These are phyloP conservation scores for Ctenopoma multispine DNA, from an alignment of 2,797 vertebrate genomes.

Conservation along the genomic window DNA sequence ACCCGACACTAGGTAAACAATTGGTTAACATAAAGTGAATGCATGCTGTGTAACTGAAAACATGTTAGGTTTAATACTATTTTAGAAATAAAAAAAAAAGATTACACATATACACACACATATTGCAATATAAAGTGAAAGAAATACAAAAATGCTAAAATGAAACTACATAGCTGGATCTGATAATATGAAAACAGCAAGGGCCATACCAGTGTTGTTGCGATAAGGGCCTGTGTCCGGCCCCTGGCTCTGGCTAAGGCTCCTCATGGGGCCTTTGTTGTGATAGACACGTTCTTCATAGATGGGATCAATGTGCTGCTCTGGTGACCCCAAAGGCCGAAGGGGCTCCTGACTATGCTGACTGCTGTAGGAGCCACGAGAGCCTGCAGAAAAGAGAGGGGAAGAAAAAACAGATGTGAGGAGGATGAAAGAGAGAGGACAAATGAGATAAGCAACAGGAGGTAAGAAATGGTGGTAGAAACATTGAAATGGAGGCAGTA, in stretches of 20 bases:
- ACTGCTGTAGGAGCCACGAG: conserved; percentile 95
- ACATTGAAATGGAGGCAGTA: background rate
- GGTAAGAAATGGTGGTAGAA: background rate
- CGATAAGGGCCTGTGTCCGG: conserved; percentile 92
- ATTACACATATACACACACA: no score
- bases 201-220: conserved; percentile 92
- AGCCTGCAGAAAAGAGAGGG: conserved; percentile 81
- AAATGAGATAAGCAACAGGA: background rate
- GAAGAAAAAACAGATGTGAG: background rate
- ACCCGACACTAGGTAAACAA: background rate
- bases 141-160: background rate
- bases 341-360: conserved; percentile 96
- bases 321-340: conserved; percentile 94
- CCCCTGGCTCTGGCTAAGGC: conserved; percentile 96
- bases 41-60: conserved; percentile 9
- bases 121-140: background rate
- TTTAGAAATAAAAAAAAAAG: no score
- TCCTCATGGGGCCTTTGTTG: conserved; percentile 98
- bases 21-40: background rate
- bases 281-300: conserved; percentile 98
- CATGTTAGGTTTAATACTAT: background rate
- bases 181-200: conserved; percentile 5
- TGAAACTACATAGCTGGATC: background rate
- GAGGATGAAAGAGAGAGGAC: background rate
- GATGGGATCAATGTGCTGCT: conserved; percentile 97